phyloP scores from a whole-genome alignment of 2,797 vertebrate genomes.

The Gambusia yucatana region DNA sequence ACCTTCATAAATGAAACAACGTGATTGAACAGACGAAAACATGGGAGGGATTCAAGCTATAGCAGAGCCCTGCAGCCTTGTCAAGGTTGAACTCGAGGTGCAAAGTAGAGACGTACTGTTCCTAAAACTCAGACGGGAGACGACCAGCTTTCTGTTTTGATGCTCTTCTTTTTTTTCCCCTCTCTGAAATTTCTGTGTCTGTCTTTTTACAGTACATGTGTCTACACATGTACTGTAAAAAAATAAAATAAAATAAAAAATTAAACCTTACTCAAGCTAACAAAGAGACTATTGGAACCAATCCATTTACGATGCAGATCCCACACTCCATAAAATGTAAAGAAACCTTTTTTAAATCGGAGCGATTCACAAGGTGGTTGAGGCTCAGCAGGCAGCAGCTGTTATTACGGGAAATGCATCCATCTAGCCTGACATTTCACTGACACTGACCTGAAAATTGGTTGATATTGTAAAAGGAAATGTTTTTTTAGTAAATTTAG shows the following conservation, averaged over 20 bases:
- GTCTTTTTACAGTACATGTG: too few species aligned
- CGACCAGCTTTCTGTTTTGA: conserved; percentile 31
- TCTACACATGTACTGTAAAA: neutral
- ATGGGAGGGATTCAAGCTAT: conserved; percentile 22
- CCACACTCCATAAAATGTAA: neutral
- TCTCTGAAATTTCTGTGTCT: conserved; percentile 1
- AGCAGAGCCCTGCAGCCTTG: conserved; percentile 39
- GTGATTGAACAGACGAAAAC: conserved; percentile 32
- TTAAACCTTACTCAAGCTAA: neutral
- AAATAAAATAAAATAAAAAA: too few species aligned
- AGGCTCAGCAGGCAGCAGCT: conserved; percentile 8
- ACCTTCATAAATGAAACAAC: conserved; percentile 57
- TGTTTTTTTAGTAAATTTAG: neutral
- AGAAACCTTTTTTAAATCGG: neutral
- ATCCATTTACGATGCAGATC: neutral
- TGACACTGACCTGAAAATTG: conserved; percentile 10
- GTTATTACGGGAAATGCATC: conserved; percentile 6
- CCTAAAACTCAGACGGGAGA: conserved; percentile 17
- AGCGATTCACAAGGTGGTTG: neutral
- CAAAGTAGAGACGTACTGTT: conserved; percentile 35
- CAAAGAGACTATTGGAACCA: neutral
- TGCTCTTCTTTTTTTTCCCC: neutral
- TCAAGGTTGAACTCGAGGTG: conserved; percentile 56
- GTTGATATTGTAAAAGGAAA: neutral
- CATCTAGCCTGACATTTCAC: conserved; percentile 5